phyloP scores from a whole-genome alignment of 2,113 vertebrate species.

The Pogona vitticeps region DNA sequence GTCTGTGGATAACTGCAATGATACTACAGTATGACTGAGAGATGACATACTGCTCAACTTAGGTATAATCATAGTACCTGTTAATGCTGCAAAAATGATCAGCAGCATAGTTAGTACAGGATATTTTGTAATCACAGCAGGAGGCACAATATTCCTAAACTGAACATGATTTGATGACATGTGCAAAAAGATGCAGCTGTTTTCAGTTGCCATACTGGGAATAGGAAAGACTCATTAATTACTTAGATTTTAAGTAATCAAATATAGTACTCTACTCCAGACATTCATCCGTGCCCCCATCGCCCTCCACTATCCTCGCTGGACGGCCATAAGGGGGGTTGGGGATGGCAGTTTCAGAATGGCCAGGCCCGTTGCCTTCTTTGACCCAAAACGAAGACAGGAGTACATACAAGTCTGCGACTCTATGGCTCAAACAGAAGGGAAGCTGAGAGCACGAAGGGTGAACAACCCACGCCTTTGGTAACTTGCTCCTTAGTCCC shows the following conservation, averaged over 20 bases:
- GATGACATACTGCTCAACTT: constrained; percentile 29
- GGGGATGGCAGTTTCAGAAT: no score
- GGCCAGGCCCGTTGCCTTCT: neutral
- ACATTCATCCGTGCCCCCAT: no score
- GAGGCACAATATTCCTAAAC: neutral
- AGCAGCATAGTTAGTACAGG: neutral
- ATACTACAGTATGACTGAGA: constrained; percentile 25
- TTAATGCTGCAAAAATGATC: neutral
- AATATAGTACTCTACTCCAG: no score
- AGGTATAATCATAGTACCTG: constrained; percentile 5
- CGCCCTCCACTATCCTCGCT: no score
- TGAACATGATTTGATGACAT: neutral
- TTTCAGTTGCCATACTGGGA: neutral
- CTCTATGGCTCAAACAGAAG: neutral
- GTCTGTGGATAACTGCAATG: neutral
- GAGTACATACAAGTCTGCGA: no score
- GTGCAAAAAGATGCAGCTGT: neutral
- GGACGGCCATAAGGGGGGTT: no score
- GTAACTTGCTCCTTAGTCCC: no score
- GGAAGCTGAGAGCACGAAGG: neutral
- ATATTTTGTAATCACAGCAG: neutral
- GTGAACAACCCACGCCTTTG: neutral
- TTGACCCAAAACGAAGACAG: no score
- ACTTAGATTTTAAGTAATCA: no score
- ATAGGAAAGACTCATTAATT: neutral